Conservation (phyloP, 2,113 vertebrate genomes). For the Nyctereutes procyonoides region DNA sequence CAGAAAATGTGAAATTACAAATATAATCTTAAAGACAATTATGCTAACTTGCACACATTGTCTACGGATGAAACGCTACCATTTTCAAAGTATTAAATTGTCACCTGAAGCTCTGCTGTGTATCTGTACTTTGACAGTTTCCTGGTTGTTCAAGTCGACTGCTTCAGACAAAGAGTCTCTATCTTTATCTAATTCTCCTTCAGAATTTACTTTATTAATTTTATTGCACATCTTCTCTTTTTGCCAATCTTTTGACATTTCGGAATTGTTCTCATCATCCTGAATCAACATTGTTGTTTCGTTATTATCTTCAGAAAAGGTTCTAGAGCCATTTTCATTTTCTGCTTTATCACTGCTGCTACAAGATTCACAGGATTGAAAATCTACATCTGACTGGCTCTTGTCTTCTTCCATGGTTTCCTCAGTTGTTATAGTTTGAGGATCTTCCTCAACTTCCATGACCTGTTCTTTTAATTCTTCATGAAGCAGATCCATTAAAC, state of each 20-base stretch:
- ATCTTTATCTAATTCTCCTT: slow-evolving; percentile 94
- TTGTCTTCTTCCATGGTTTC: slow-evolving; percentile 92
- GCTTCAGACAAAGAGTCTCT: slow-evolving; percentile 88
- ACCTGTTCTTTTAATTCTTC: slow-evolving; percentile 96
- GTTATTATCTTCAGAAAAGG: slow-evolving; percentile 88
- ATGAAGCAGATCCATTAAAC: slow-evolving; percentile 98
- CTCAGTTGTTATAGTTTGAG: slow-evolving; percentile 84
- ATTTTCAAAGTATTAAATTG: slow-evolving; percentile 40
- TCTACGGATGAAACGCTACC: neutral
- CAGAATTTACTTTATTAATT: slow-evolving; percentile 88
- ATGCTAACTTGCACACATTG: neutral
- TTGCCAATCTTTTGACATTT: slow-evolving; percentile 92
- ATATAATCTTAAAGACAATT: neutral
- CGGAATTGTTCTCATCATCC: slow-evolving; percentile 90
- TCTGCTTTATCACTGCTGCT: slow-evolving; percentile 92
- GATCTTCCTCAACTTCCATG: slow-evolving; percentile 90
- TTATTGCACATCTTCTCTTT: slow-evolving; percentile 95
- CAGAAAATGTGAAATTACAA: neutral
- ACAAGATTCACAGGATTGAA: slow-evolving; percentile 95
- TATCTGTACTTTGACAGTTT: slow-evolving; percentile 94
- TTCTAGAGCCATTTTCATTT: slow-evolving; percentile 86
- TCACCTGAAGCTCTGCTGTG: slow-evolving; percentile 93
- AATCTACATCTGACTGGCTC: slow-evolving; percentile 93
- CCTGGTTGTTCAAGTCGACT: slow-evolving; percentile 92
- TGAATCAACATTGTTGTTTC: slow-evolving; percentile 96